These are phyloP conservation scores for Cephus nigrinus DNA, from an alignment of 2,888 invertebrate genomes.

Conservation along the genomic window DNA sequence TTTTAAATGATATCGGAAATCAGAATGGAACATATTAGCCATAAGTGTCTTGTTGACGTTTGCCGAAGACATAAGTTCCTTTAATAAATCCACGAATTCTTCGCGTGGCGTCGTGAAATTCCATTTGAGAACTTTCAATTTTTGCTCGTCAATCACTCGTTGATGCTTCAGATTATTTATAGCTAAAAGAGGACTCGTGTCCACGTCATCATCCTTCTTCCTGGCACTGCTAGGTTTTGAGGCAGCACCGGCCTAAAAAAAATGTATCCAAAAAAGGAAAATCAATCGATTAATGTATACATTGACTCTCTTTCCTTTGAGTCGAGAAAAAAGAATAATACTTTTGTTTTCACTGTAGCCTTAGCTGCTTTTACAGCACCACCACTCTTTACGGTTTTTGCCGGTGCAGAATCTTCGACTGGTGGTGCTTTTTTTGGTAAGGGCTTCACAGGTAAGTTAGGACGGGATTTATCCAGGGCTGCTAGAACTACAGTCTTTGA, in stretches of 20 bases:
- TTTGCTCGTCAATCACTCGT: conserved; percentile 93
- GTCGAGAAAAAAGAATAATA: conserved; percentile 35
- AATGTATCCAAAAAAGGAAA: background rate
- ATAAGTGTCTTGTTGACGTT: conserved; percentile 89
- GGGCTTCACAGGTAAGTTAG: conserved; percentile 85
- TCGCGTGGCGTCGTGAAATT: conserved; percentile 93
- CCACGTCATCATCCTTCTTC: conserved; percentile 89
- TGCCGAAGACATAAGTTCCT: conserved; percentile 89
- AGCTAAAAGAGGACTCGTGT: conserved; percentile 75
- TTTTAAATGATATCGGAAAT: conserved; percentile 94
- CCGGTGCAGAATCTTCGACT: conserved; percentile 68
- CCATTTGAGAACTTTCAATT: conserved; percentile 93
- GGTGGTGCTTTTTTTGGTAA: conserved; percentile 72
- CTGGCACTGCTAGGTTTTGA: conserved; percentile 64
- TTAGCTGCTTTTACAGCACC: conserved; percentile 67
- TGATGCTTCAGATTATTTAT: conserved; percentile 91
- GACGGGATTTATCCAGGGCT: conserved; percentile 86
- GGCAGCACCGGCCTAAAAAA: conserved; percentile 31
- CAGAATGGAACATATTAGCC: conserved; percentile 93
- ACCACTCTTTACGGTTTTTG: conserved; percentile 72
- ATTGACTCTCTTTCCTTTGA: background rate
- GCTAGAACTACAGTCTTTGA: conserved; percentile 82
- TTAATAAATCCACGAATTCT: conserved; percentile 93
- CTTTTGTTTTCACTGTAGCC: conserved; percentile 71
- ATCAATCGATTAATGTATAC: background rate